A percentile compares a stretch with the other conserved stretches of the same genome.
phyloP scores from a whole-genome alignment of 2,113 vertebrate species.

The Protobothrops flavoviridis region DNA sequence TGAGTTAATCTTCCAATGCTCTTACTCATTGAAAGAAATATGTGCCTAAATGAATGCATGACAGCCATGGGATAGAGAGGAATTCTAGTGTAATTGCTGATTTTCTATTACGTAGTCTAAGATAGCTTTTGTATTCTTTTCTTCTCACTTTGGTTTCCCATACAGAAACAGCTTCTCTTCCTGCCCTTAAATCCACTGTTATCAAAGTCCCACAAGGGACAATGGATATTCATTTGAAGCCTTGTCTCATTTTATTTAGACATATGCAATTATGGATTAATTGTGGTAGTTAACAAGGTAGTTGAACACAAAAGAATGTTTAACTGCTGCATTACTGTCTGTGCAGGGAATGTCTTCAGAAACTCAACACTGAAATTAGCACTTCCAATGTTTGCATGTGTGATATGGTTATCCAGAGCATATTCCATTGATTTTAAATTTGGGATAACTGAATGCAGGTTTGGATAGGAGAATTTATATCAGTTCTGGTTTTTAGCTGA shows the following conservation, averaged over 20 bases:
- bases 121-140: neutral
- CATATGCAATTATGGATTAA: neutral
- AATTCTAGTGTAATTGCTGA: neutral
- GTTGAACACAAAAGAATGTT: neutral
- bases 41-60: neutral
- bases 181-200: neutral
- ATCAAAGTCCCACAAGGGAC: neutral
- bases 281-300: neutral
- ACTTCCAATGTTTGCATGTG: neutral
- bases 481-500: neutral
- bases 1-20: neutral
- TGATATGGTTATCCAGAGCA: neutral
- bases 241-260: neutral
- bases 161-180: neutral
- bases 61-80: neutral
- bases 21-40: neutral
- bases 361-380: neutral
- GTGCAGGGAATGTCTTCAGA: neutral
- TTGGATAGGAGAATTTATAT: neutral
- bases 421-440: neutral
- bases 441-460: neutral
- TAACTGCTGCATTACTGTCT: neutral
- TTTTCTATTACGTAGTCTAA: neutral
- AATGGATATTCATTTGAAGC: neutral
- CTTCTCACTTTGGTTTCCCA: neutral